Conservation (phyloP, 92 coral and sea anemone species). For the Porites evermanni region DNA sequence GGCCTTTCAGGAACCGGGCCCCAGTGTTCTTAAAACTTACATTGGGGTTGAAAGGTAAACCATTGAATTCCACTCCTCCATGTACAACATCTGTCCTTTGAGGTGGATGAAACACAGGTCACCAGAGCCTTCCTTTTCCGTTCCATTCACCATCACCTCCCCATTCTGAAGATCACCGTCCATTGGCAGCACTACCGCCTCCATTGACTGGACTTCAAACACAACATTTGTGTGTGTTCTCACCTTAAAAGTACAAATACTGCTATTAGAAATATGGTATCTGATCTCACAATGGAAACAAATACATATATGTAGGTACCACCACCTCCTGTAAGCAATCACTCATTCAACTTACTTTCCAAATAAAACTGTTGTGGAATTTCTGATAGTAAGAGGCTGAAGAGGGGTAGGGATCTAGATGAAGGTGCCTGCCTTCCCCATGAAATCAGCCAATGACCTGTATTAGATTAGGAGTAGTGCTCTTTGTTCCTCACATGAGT, state of each 20-base stretch:
- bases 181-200: neutral
- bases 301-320: too few species aligned
- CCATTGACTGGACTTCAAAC: constrained; percentile 76
- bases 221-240: constrained; percentile 83
- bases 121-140: neutral
- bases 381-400: too few species aligned
- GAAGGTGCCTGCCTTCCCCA: too few species aligned
- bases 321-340: too few species aligned
- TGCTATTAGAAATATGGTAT: neutral
- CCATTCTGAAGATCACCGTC: constrained; percentile 13
- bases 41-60: constrained; percentile 89
- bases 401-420: too few species aligned
- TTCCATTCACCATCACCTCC: constrained; percentile 23
- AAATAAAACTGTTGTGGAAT: too few species aligned
- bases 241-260: constrained; percentile 48
- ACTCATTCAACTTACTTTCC: too few species aligned
- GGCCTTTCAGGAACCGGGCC: too few species aligned
- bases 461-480: too few species aligned
- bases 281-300: too few species aligned
- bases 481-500: too few species aligned
- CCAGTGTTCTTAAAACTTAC: constrained; percentile 40
- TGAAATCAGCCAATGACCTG: too few species aligned
- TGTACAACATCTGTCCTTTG: constrained; percentile 87
- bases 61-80: constrained; percentile 89
- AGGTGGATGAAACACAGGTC: constrained; percentile 61